These are phyloP conservation scores for Myodes glareolus DNA, from an alignment of 2,113 vertebrate genomes.

Conservation along the genomic window DNA sequence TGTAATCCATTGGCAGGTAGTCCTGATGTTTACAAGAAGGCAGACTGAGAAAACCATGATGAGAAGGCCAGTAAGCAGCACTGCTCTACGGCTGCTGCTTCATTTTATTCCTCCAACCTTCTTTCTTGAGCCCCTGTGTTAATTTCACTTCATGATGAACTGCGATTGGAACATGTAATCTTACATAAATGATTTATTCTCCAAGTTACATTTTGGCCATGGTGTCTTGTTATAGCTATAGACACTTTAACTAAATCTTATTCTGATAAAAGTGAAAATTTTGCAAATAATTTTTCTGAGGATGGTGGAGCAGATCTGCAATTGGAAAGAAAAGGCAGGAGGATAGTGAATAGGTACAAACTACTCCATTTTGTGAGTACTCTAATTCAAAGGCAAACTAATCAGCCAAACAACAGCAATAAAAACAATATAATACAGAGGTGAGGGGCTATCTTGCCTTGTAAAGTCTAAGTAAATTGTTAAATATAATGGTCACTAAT, in stretches of 20 bases:
- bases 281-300: not conserved
- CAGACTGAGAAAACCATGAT: not conserved
- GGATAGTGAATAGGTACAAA: too few relatives aligned
- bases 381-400: not conserved
- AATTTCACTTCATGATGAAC: not conserved
- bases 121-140: not conserved
- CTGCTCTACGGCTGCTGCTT: not conserved
- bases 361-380: not conserved
- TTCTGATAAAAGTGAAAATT: not conserved
- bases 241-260: not conserved
- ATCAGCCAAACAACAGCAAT: not conserved
- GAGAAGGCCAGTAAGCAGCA: not conserved
- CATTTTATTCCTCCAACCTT: not conserved
- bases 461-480: not conserved
- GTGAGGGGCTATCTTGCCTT: not conserved
- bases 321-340: not conserved
- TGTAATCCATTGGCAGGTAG: too few relatives aligned
- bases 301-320: not conserved
- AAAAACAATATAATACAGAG: not conserved
- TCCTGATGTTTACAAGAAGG: too few relatives aligned
- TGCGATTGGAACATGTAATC: not conserved
- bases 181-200: not conserved
- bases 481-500: not conserved
- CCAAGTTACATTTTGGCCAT: not conserved
- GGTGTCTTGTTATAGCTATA: not conserved